Conservation (phyloP, 2,888 invertebrate species). For the Pachydiplax longipennis region DNA sequence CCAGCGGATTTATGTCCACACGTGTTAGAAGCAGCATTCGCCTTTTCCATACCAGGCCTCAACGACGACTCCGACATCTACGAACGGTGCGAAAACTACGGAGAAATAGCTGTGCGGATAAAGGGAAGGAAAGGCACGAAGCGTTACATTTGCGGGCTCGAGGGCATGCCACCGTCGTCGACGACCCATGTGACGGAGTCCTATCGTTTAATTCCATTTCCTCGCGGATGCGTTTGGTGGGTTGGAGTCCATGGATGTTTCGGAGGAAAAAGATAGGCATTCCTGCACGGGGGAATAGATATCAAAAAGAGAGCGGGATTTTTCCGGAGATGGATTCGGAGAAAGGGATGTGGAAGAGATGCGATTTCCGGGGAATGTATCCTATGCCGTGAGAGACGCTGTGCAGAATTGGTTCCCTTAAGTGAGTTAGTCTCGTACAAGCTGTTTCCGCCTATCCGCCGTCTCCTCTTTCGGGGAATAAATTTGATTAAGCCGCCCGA, state of each 20-base stretch:
- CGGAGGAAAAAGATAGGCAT: not conserved
- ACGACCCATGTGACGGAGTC: constrained; percentile 23
- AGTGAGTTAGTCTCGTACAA: constrained; percentile 29
- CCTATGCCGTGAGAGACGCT: not conserved
- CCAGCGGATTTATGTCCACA: too few relatives aligned
- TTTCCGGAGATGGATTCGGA: not conserved
- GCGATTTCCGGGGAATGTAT: not conserved
- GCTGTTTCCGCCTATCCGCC: not conserved
- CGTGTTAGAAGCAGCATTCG: too few relatives aligned
- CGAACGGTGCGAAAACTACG: too few relatives aligned
- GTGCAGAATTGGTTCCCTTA: constrained; percentile 33
- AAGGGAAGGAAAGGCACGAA: not conserved
- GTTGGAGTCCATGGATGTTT: not conserved
- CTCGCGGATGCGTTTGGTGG: not conserved
- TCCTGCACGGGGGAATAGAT: not conserved
- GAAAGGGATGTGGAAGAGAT: not conserved
- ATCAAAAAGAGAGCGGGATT: not conserved
- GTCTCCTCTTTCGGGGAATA: constrained; percentile 3
- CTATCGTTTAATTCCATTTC: constrained; percentile 32
- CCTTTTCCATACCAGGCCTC: too few relatives aligned
- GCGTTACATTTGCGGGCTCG: not conserved
- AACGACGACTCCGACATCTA: too few relatives aligned
- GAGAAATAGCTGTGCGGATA: not conserved
- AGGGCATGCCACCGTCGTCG: constrained; percentile 4
- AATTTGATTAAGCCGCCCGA: constrained; percentile 15